These are phyloP conservation scores for Melanerpes formicivorus DNA, from an alignment of 2,113 vertebrate species.

Conservation along the genomic window DNA sequence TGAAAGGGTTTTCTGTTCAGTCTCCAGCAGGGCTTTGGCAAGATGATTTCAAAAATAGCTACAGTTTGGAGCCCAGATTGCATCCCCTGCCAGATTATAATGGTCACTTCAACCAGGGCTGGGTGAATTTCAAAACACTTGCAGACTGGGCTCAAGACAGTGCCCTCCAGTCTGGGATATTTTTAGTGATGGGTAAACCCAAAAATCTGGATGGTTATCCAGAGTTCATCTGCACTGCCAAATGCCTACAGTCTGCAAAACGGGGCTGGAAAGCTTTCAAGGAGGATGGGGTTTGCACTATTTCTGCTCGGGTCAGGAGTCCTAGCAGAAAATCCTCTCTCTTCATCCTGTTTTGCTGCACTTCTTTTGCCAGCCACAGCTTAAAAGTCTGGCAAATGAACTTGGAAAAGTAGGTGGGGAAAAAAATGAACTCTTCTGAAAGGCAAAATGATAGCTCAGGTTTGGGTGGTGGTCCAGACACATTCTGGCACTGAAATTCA, in stretches of 20 bases:
- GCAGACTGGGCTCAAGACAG: constrained; percentile 30
- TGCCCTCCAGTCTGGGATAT: constrained; percentile 46
- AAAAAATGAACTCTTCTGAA: not conserved
- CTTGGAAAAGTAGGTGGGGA: not conserved
- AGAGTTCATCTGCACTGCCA: constrained; percentile 57
- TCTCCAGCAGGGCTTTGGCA: not conserved
- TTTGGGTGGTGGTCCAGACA: not conserved
- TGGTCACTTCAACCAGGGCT: constrained; percentile 45
- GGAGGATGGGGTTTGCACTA: constrained; percentile 30
- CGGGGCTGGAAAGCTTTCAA: constrained; percentile 39
- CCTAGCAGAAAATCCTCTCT: constrained; percentile 46
- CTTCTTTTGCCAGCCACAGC: not conserved
- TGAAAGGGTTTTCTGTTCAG: not conserved
- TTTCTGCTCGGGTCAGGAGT: constrained; percentile 44
- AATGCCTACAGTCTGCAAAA: constrained; percentile 56
- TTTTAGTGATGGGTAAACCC: constrained; percentile 39
- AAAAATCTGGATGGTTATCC: constrained; percentile 58
- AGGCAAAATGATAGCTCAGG: not conserved
- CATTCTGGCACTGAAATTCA: not conserved
- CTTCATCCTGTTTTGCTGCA: not conserved
- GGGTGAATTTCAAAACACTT: constrained; percentile 49
- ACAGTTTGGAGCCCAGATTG: constrained; percentile 36
- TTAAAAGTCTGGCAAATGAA: not conserved
- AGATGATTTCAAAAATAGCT: constrained; percentile 46
- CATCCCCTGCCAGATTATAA: constrained; percentile 55